Evolutionary conservation across 1,140 invertebrate species (phyloP), one percentile per base, ranked within the genome.

Genomic region (Brachionus manjavacas): DNA sequence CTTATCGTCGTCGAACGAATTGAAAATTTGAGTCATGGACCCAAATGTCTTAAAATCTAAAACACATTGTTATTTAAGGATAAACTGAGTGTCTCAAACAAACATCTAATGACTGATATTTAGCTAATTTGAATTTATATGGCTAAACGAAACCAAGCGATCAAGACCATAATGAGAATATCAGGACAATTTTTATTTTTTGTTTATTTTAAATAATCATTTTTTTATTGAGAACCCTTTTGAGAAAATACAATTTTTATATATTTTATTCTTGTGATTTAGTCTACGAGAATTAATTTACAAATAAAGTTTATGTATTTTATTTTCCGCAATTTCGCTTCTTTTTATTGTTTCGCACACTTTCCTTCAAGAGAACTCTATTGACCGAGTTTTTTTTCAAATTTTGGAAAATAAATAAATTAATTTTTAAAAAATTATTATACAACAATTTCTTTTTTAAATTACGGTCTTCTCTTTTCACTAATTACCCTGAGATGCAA

Each of bases 171-270:
- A n/a, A 25, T 68, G 66, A 68, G 66, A 68, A 68, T 35, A 68
- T 68, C 66, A 68, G 66, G 66, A 68, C 66, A 68, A 68, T 68
- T 31, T 68, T 68, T 68, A 68, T 31, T 68, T 68, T 68, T 68
- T 68, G 31, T 68, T 68, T 68, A 31, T 68, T 68, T 68, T n/a
- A 31, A 31, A 68, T 68, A 31, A 39, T 68, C 25, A 68, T 68
- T 31, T 39, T 39, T 31, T 11, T 68, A 31, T 31, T 68, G 31
- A 68, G 25, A 68, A 68, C 66, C 31, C 66, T 68, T 68, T 68
- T 86, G 43, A 66, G 81, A 49, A 49, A 60, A 68, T 55, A 84
- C 23, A 41, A 23, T 78, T 85, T 81, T 74, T 85, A 55, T 68
- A 43, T 35, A 41, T 85, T 83, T 49, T 64, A 25, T 31, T 23